Evolutionary conservation across 2,888 invertebrate species (phyloP).

Genomic region (Latrodectus elegans): DNA sequence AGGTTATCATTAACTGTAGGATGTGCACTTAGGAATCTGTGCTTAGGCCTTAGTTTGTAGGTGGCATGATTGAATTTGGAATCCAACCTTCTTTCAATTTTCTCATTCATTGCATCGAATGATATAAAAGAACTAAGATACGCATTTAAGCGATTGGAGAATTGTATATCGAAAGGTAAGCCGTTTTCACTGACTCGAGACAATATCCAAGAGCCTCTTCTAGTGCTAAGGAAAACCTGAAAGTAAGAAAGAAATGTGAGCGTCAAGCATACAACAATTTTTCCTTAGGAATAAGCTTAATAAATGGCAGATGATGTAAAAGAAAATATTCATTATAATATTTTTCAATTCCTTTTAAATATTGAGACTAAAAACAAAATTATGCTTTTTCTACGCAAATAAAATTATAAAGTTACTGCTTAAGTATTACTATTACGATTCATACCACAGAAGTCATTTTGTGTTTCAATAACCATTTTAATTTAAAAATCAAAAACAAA

Average conservation of each 20-base stretch:
- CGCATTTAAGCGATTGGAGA: slow-evolving; percentile 4
- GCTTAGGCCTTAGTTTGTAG: slow-evolving; percentile 75
- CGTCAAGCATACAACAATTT: neutral
- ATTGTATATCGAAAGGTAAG: slow-evolving; percentile 41
- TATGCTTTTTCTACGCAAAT: too few relatives aligned
- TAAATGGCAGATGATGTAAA: neutral
- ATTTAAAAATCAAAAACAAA: too few relatives aligned
- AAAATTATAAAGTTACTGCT: too few relatives aligned
- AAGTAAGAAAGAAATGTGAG: neutral
- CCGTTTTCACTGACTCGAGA: slow-evolving; percentile 54
- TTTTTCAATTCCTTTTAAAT: neutral
- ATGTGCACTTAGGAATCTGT: slow-evolving; percentile 72
- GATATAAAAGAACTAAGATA: slow-evolving; percentile 7
- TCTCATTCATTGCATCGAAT: slow-evolving; percentile 11
- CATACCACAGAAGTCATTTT: too few relatives aligned
- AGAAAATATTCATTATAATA: neutral
- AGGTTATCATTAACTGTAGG: slow-evolving; percentile 75
- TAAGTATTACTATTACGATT: too few relatives aligned
- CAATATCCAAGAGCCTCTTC: slow-evolving; percentile 63
- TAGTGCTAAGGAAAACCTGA: slow-evolving; percentile 59
- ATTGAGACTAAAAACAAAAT: neutral
- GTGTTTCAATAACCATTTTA: too few relatives aligned
- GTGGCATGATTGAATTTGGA: slow-evolving; percentile 74
- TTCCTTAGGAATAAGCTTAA: neutral
- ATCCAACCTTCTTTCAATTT: slow-evolving; percentile 71